A percentile compares a stretch with the other conserved stretches of the same genome.
phyloP scores from a whole-genome alignment of 2,888 invertebrate genomes.

The Dascillus cervinus region DNA sequence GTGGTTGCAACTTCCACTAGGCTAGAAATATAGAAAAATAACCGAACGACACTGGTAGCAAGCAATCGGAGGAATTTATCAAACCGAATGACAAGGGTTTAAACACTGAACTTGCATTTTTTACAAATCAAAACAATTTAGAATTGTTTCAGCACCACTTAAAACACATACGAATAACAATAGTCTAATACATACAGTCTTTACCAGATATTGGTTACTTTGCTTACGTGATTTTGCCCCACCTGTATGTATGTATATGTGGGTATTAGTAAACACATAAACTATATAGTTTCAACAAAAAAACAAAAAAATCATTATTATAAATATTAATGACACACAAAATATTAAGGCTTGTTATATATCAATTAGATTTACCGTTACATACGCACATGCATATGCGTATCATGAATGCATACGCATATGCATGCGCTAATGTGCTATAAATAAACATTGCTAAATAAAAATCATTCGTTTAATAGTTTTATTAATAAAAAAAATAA shows the following conservation, averaged over 20 bases:
- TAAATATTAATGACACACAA: slow-evolving; percentile 36
- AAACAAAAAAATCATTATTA: no score
- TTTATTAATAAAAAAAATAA: slow-evolving; percentile 36
- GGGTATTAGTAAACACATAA: slow-evolving; percentile 44
- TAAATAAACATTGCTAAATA: no score
- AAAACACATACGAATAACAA: slow-evolving; percentile 44
- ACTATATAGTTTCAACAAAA: no score
- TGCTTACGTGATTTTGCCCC: slow-evolving; percentile 46
- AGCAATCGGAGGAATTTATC: slow-evolving; percentile 37
- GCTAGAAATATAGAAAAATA: slow-evolving; percentile 18
- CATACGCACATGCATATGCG: no score
- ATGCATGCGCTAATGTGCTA: no score
- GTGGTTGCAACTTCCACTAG: slow-evolving; percentile 15
- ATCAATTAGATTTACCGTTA: no score
- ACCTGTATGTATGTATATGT: slow-evolving; percentile 46
- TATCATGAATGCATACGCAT: no score
- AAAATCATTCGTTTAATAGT: slow-evolving; percentile 33
- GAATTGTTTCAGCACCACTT: slow-evolving; percentile 44
- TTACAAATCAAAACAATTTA: slow-evolving; percentile 42
- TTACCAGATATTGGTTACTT: slow-evolving; percentile 44
- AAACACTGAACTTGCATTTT: slow-evolving; percentile 44
- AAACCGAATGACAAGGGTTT: slow-evolving; percentile 38
- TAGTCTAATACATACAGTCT: slow-evolving; percentile 45
- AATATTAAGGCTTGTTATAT: slow-evolving; percentile 34
- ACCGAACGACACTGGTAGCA: slow-evolving; percentile 28